Evolutionary conservation across 2,113 vertebrate genomes (phyloP), one percentile per base, ranked within the genome.

Genomic region (Canis aureus): DNA sequence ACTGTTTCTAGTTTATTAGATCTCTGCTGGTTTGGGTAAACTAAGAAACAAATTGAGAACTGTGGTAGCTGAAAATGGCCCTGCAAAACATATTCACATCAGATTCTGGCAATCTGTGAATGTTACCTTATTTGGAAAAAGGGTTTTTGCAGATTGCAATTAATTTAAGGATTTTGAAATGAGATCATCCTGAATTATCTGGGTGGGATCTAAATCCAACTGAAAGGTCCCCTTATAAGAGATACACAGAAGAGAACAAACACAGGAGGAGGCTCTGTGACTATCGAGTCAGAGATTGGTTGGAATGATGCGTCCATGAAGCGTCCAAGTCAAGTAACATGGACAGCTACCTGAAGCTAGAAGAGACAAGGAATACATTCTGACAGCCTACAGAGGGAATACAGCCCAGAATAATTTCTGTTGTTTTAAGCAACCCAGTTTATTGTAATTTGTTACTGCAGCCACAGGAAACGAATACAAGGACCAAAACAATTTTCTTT

Each of bases 141-240:
- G 32, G 57, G 51, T 17, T 88, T 94, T 94, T 94, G 12, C 15
- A 91, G 67, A 62, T 91, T 76, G 60, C 60, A 83, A 1, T 94
- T 94, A 83, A 86, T 60, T 92, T 93, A 74, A 90, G 81, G 66
- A 82, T 64, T 53, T 94, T 94, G 57, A 87, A 80, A 92, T 87
- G 25, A 83, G 43, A 49, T 74, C 22, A 76, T 93, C 27, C 29
- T 64, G 86, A 29, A 69, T 91, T 71, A 83, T 88, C 17, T 20
- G 25, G 25, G 10, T 88, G 81, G 53, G 67, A 85, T 29, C 5
- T 79, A 79, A 89, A 49, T 89, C 69, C 35, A 55, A 10, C 13
- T 66, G 64, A 27, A 12, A 81, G n/a, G 6, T 83, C 3, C 79
- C 38, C 11, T 78, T 95, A 78, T 11, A 55, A 71, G n/a, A 92